These are phyloP conservation scores for Mamestra configurata DNA, from an alignment of 1,140 invertebrate genomes.

Conservation along the genomic window DNA sequence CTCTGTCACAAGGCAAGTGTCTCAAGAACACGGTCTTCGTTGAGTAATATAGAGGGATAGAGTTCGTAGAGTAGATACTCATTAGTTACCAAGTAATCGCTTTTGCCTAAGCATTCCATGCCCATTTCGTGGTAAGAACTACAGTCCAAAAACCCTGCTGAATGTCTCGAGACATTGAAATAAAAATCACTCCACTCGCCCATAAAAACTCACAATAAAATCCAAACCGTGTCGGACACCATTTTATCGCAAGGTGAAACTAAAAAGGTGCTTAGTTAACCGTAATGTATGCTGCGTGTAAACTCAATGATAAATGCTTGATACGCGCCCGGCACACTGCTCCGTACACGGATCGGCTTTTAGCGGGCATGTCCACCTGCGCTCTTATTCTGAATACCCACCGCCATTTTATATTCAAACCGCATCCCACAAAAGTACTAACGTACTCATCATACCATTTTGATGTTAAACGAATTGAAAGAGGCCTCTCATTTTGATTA, in stretches of 20 bases:
- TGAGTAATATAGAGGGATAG: no score
- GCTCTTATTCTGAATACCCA: constrained; percentile 36
- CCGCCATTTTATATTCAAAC: constrained; percentile 41
- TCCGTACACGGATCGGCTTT: constrained; percentile 66
- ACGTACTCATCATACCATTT: constrained; percentile 33
- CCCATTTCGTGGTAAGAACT: no score
- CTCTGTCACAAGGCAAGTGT: no score
- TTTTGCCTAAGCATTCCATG: no score
- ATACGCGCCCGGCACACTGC: constrained; percentile 47
- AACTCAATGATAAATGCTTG: constrained; percentile 66
- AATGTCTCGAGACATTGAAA: background rate
- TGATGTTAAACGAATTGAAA: constrained; percentile 41
- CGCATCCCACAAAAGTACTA: constrained; percentile 33
- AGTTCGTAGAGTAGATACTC: no score
- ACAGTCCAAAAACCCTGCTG: no score
- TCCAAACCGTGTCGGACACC: constrained; percentile 12
- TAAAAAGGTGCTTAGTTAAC: constrained; percentile 60
- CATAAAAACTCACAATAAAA: constrained; percentile 21
- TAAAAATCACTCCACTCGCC: background rate
- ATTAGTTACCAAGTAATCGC: no score
- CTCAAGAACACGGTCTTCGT: no score
- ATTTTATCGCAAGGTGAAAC: constrained; percentile 46
- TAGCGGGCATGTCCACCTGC: constrained; percentile 59
- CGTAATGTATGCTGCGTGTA: constrained; percentile 62
- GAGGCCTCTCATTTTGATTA: constrained; percentile 33